Conservation (phyloP, 1,140 invertebrate species). For the Mya arenaria region DNA sequence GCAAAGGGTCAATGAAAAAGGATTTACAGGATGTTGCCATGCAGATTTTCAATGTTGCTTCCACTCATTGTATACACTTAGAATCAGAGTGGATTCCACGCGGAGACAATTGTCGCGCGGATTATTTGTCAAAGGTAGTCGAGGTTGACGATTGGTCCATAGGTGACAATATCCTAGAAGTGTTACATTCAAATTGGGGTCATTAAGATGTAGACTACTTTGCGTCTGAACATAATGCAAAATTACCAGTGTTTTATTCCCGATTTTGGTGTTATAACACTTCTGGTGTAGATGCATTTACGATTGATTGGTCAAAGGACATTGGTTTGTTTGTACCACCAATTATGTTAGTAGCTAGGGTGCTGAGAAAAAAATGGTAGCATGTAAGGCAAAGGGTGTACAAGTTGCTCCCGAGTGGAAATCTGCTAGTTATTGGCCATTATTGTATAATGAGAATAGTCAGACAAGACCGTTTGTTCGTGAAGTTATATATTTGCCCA, state of each 20-base stretch:
- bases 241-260: slow-evolving; percentile 27
- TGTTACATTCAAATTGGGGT: slow-evolving; percentile 14
- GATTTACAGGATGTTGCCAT: slow-evolving; percentile 40
- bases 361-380: slow-evolving; percentile 29
- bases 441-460: not conserved
- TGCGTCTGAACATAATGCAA: slow-evolving; percentile 38
- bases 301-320: not conserved
- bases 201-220: not conserved
- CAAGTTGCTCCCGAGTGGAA: slow-evolving; percentile 11
- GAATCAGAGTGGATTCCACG: slow-evolving; percentile 23
- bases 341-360: not conserved
- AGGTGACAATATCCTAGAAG: not conserved
- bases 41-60: slow-evolving; percentile 23
- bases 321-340: slow-evolving; percentile 39
- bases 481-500: slow-evolving; percentile 25
- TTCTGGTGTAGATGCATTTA: slow-evolving; percentile 20
- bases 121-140: slow-evolving; percentile 36
- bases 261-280: not conserved
- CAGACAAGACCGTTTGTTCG: not conserved
- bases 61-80: slow-evolving; percentile 4
- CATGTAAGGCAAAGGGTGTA: not conserved
- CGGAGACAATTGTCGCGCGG: not conserved
- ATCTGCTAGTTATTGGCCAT: slow-evolving; percentile 25
- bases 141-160: slow-evolving; percentile 15
- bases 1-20: slow-evolving; percentile 42